Base-by-base conservation (phyloP, 2,888 invertebrate species). In the Sicus ferrugineus region DNA sequence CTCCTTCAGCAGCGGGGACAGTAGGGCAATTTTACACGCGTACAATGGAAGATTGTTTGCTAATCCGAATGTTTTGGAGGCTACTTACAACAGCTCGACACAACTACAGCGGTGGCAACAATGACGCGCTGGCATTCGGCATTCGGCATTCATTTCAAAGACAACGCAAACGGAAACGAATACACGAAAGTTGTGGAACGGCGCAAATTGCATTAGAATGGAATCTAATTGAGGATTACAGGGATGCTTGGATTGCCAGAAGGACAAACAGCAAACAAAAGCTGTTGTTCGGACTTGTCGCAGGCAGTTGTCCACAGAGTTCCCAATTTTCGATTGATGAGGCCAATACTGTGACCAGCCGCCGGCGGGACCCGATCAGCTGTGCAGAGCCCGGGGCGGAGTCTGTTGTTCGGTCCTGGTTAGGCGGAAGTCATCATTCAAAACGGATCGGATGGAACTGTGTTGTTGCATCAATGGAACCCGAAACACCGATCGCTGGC, bases 181-280 rank as follows among this genome's bases (percentile, higher is more conserved):
- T 63, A 59, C 50, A 50, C 19, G 64, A 19, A 56, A 58, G 66
- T 58, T 67, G 58, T 59, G 65, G 70, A 69, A 73, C 73, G 69
- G 71, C 70, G 69, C 75, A 77, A 81, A 81, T 81, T 77, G 77
- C 81, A 80, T 81, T 80, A 78, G 77, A 80, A 77, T 78, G 77
- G 80, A 79, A 79, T 81, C 80, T 81, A 81, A 81, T 81, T 81
- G 81, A 76, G 81, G 81, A 80, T 81, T 81, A 81, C 78, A 75
- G 72, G 74, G 73, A 75, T 67, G 68, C 67, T 58, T 19, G 31
- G 52, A 52, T 14, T 26, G 14, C 34, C 34, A 34, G 34, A 34
- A 14, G 58, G 52, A 34, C 52, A 54, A 34, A 38, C 52, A 65
- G 31, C 31, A 52, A 54, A 23, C 23, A 52, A 31, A 64, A 50